Evolutionary conservation across 1,140 invertebrate species (phyloP).

Genomic region (Hyles vespertilio): DNA sequence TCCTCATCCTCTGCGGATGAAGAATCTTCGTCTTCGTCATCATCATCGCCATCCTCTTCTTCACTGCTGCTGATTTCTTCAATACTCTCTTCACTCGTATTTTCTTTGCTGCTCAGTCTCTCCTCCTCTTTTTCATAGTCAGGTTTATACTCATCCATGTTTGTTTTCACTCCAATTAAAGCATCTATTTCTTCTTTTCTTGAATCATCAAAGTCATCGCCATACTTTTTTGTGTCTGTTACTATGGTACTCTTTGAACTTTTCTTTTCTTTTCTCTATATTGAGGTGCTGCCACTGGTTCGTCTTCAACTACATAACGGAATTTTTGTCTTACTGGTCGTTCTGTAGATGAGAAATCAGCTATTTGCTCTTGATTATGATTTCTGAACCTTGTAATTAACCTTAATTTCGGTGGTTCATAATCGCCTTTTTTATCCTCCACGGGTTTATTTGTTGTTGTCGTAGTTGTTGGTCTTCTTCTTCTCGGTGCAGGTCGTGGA

Average conservation of each 20-base stretch:
- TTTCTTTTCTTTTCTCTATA: constrained; percentile 64
- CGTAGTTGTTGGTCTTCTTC: constrained; percentile 18
- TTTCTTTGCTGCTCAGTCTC: constrained; percentile 15
- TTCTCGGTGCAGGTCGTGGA: constrained; percentile 20
- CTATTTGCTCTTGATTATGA: constrained; percentile 19
- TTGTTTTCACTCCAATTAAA: constrained; percentile 53
- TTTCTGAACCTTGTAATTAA: constrained; percentile 48
- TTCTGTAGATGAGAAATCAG: constrained; percentile 5
- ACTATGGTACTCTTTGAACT: constrained; percentile 55
- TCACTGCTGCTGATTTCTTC: constrained; percentile 29
- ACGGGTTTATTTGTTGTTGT: constrained; percentile 8
- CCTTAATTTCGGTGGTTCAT: constrained; percentile 27
- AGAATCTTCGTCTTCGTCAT: constrained; percentile 16
- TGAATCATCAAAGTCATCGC: constrained; percentile 54
- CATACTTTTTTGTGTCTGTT: constrained; percentile 60
- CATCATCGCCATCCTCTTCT: constrained; percentile 23
- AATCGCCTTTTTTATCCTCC: too few relatives aligned
- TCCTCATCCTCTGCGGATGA: constrained; percentile 14
- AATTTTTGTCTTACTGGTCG: constrained; percentile 13
- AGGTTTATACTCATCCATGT: constrained; percentile 60
- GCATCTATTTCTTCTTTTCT: constrained; percentile 56
- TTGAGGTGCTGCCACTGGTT: constrained; percentile 33
- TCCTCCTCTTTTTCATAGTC: constrained; percentile 46
- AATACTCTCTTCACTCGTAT: constrained; percentile 23
- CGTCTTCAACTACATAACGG: constrained; percentile 9